These are phyloP conservation scores for Xenopus borealis DNA, from an alignment of 2,113 vertebrate genomes.

Conservation along the genomic window DNA sequence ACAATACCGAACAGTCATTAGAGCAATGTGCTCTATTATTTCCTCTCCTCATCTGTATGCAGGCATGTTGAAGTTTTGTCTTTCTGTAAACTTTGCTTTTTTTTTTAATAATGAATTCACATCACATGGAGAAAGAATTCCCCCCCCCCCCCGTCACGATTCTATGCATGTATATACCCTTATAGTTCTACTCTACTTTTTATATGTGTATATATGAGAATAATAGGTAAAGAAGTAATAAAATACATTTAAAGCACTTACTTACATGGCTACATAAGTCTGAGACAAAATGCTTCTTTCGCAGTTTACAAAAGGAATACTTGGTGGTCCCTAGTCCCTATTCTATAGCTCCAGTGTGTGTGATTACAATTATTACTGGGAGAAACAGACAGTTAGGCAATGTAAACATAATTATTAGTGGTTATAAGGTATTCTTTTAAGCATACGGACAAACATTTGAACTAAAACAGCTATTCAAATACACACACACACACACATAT, in stretches of 20 bases:
- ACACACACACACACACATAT: too few species aligned
- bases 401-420: too few species aligned
- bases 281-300: too few species aligned
- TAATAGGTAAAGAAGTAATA: too few species aligned
- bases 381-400: too few species aligned
- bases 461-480: too few species aligned
- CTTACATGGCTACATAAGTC: background rate
- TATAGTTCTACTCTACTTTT: background rate
- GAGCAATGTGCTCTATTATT: slow-evolving; percentile 31
- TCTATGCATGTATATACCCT: background rate
- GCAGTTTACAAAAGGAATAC: too few species aligned
- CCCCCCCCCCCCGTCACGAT: background rate
- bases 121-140: slow-evolving; percentile 14
- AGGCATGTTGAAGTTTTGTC: slow-evolving; percentile 32
- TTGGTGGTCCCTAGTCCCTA: too few species aligned
- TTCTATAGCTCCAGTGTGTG: too few species aligned
- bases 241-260: background rate
- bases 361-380: too few species aligned
- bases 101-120: slow-evolving; percentile 1
- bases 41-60: slow-evolving; percentile 37
- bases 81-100: slow-evolving; percentile 7
- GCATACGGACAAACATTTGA: too few species aligned
- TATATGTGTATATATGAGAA: background rate
- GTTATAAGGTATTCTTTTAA: too few species aligned
- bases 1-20: slow-evolving; percentile 56